Percentiles rank a stretch among this genome's conserved stretches.
Evolutionary conservation across 2,113 vertebrate species (phyloP).

Genomic region (Lates calcarifer): DNA sequence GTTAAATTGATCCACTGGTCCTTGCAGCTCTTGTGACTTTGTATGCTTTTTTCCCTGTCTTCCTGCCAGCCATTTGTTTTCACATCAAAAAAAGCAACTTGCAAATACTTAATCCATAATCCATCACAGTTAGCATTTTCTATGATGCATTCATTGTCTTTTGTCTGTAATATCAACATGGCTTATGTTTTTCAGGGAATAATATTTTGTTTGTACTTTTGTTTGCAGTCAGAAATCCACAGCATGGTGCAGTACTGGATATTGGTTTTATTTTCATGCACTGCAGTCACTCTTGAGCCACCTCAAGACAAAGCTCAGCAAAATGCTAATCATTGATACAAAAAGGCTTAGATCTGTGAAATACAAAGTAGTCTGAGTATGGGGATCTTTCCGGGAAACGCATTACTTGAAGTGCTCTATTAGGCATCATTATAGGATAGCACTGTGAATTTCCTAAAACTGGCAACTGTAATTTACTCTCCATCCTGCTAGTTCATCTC

Average conservation of each 20-base stretch:
- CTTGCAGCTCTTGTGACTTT: neutral
- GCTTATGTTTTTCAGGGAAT: neutral
- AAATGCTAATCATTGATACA: neutral
- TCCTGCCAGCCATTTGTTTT: neutral
- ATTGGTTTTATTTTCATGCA: constrained; percentile 2
- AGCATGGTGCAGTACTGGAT: neutral
- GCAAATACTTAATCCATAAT: neutral
- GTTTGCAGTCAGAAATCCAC: neutral
- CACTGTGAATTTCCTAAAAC: neutral
- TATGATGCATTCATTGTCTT: neutral
- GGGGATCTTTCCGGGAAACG: neutral
- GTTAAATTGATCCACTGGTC: neutral
- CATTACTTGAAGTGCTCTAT: constrained; percentile 15
- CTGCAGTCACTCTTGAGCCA: neutral
- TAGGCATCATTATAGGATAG: neutral
- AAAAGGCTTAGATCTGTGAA: neutral
- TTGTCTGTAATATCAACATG: neutral
- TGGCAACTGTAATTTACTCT: too few relatives aligned
- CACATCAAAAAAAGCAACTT: neutral
- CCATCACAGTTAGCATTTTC: neutral
- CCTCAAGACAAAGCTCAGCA: constrained; percentile 27
- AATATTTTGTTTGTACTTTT: neutral
- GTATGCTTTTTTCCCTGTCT: neutral
- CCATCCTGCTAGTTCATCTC: too few relatives aligned
- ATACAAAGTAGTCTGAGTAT: neutral